A percentile compares a stretch with the other conserved stretches of the same genome.
These are phyloP conservation scores for Torymus tubicola DNA, from an alignment of 2,888 invertebrate species.

Conservation along the genomic window DNA sequence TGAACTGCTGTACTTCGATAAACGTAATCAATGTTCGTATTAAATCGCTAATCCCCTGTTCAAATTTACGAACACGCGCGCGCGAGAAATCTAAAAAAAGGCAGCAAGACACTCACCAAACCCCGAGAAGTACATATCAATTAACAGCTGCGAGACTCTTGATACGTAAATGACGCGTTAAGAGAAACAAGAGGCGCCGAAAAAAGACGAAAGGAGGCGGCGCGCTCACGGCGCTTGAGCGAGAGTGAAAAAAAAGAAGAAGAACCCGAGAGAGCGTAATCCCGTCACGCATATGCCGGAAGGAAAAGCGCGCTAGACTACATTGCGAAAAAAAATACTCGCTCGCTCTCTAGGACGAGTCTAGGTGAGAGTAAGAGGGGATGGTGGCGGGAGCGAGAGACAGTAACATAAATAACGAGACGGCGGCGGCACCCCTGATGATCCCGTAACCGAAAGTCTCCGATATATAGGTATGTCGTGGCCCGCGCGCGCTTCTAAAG, in stretches of 20 bases:
- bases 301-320: constrained; percentile 30
- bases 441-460: constrained; percentile 70
- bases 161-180: constrained; percentile 36
- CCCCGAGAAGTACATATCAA: constrained; percentile 16
- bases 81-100: too few species aligned
- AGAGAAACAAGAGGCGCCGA: constrained; percentile 24
- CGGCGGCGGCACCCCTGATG: constrained; percentile 60
- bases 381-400: not conserved
- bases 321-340: not conserved
- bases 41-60: too few species aligned
- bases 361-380: constrained; percentile 31
- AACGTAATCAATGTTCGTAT: too few species aligned
- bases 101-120: too few species aligned
- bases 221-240: not conserved
- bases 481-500: not conserved
- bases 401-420: constrained; percentile 60
- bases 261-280: constrained; percentile 7
- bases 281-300: constrained; percentile 28
- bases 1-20: too few species aligned
- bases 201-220: constrained; percentile 1
- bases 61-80: too few species aligned
- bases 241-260: constrained; percentile 1
- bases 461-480: constrained; percentile 11
- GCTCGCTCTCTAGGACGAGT: constrained; percentile 2
- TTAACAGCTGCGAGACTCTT: constrained; percentile 42